phyloP scores from a whole-genome alignment of 2,888 invertebrate genomes.

The Limenitis arthemis region DNA sequence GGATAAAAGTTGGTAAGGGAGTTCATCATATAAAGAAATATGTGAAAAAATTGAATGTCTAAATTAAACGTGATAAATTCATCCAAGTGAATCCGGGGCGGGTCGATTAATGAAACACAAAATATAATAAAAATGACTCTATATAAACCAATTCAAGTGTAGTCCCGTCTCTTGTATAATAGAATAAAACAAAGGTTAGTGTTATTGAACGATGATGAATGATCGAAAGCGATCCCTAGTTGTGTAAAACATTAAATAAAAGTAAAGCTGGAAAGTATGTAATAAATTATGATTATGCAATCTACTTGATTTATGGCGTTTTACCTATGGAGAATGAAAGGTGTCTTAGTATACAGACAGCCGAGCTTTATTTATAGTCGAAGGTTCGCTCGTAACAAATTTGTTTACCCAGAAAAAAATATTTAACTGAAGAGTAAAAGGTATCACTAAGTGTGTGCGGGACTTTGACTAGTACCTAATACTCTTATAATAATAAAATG shows the following conservation, averaged over 20 bases:
- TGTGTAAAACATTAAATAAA: slow-evolving; percentile 6
- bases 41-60: too few species aligned
- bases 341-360: not conserved
- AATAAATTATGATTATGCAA: slow-evolving; percentile 4
- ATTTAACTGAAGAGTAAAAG: too few species aligned
- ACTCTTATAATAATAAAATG: too few species aligned
- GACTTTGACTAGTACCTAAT: too few species aligned
- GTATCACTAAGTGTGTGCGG: too few species aligned
- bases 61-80: not conserved
- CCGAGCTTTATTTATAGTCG: not conserved
- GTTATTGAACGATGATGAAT: slow-evolving; percentile 10
- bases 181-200: slow-evolving; percentile 1
- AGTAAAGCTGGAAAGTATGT: not conserved
- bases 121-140: not conserved
- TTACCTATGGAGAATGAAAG: not conserved
- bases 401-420: too few species aligned
- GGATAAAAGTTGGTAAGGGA: too few species aligned
- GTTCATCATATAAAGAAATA: too few species aligned
- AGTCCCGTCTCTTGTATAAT: not conserved
- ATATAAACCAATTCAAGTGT: slow-evolving; percentile 3
- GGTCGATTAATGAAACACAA: not conserved
- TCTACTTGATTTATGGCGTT: not conserved
- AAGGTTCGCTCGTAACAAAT: too few species aligned
- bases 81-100: too few species aligned
- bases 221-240: slow-evolving; percentile 2